phyloP scores from a whole-genome alignment of 2,797 vertebrate species.

The Sciurus carolinensis region DNA sequence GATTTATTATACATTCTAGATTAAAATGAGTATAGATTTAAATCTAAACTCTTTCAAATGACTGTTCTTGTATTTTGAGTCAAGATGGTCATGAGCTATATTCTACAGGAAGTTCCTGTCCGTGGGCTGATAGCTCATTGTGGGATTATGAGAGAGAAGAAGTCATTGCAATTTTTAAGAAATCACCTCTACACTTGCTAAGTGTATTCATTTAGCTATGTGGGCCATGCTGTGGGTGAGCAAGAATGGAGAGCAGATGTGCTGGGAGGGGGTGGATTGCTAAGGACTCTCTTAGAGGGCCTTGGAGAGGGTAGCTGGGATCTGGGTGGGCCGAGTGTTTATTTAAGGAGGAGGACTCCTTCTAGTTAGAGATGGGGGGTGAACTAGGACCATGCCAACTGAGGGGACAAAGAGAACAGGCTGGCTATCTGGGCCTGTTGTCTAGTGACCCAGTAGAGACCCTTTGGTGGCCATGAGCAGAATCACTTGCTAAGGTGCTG shows the following conservation, averaged over 20 bases:
- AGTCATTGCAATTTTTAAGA: background rate
- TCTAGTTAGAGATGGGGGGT: background rate
- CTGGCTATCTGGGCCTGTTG: background rate
- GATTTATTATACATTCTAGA: background rate
- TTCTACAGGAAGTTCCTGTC: background rate
- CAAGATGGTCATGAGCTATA: background rate
- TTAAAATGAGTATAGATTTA: background rate
- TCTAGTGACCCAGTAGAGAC: background rate
- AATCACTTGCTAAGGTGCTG: background rate
- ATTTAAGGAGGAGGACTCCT: background rate
- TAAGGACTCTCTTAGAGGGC: background rate
- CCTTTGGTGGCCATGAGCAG: background rate
- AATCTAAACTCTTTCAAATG: background rate
- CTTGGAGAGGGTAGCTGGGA: background rate
- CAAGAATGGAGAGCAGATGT: background rate
- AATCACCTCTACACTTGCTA: fast-evolving
- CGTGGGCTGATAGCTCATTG: background rate
- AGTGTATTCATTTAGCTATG: background rate
- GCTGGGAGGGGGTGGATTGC: background rate
- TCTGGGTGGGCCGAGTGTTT: background rate
- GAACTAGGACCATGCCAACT: background rate
- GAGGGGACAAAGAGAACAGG: background rate
- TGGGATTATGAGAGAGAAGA: background rate
- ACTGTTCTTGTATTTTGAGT: background rate
- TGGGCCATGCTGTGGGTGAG: background rate